Percentiles rank a stretch among this genome's conserved stretches.
Evolutionary conservation across 2,113 vertebrate genomes (phyloP).

Genomic region (Nothocercus nigrocapillus): DNA sequence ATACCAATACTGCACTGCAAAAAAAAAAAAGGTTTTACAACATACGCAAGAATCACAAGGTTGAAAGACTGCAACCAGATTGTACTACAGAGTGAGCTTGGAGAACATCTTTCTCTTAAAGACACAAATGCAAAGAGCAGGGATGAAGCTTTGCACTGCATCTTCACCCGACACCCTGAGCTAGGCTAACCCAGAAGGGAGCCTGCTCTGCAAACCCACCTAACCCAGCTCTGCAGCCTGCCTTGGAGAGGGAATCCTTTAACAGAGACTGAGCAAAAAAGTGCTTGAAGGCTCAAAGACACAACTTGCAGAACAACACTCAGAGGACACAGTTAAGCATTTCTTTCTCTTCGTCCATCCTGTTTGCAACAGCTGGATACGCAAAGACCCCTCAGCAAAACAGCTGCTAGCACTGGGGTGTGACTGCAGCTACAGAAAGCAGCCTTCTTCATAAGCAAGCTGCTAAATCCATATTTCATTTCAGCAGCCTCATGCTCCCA

Average conservation of each 20-base stretch:
- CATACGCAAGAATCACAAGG: neutral
- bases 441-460: neutral
- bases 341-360: neutral
- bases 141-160: conserved; percentile 12
- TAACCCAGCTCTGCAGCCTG: neutral
- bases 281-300: neutral
- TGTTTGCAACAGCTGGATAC: conserved; percentile 20
- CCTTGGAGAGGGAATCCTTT: neutral
- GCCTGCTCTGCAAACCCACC: neutral
- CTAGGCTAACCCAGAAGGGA: neutral
- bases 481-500: neutral
- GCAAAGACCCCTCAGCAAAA: conserved; percentile 27
- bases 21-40: neutral
- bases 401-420: neutral
- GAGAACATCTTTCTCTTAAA: conserved; percentile 34
- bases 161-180: neutral
- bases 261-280: neutral
- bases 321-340: conserved; percentile 15
- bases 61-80: conserved; percentile 14
- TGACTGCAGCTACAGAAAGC: neutral
- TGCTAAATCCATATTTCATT: neutral
- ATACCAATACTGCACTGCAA: neutral
- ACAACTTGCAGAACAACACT: neutral
- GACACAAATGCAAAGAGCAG: conserved; percentile 1
- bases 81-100: conserved; percentile 24